Evolutionary conservation across 2,888 invertebrate genomes (phyloP).

Genomic region (Spodoptera picta): DNA sequence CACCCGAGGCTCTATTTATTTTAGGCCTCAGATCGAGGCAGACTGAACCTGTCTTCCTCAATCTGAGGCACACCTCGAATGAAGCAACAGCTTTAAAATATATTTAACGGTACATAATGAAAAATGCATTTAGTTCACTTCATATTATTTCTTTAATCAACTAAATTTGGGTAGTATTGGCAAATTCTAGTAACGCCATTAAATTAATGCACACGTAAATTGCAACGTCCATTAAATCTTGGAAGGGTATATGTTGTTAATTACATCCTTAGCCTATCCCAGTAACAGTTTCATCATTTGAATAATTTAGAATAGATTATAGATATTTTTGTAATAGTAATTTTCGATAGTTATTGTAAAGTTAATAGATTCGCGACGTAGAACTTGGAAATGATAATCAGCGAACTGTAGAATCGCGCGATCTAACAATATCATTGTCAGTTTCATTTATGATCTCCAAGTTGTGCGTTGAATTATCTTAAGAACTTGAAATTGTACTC

Average conservation of each 20-base stretch:
- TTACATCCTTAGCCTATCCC: conserved; percentile 86
- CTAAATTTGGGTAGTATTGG: conserved; percentile 73
- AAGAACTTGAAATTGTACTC: conserved; percentile 79
- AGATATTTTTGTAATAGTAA: conserved; percentile 88
- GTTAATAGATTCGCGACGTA: conserved; percentile 67
- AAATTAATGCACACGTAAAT: conserved; percentile 66
- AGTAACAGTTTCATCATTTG: conserved; percentile 80
- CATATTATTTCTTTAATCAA: conserved; percentile 65
- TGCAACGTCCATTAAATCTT: conserved; percentile 73
- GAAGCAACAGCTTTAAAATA: conserved; percentile 42
- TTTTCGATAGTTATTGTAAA: conserved; percentile 81
- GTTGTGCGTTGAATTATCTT: conserved; percentile 63
- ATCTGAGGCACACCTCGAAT: conserved; percentile 20
- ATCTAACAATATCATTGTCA: conserved; percentile 28
- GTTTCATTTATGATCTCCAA: conserved; percentile 59
- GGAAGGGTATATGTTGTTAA: conserved; percentile 86
- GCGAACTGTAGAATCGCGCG: conserved; percentile 39
- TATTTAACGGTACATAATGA: conserved; percentile 48
- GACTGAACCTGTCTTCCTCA: conserved; percentile 16
- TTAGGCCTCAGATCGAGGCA: conserved; percentile 20
- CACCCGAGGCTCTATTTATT: conserved; percentile 30
- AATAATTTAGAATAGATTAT: conserved; percentile 86
- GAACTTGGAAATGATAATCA: conserved; percentile 63
- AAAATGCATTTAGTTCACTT: conserved; percentile 79
- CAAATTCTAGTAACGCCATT: conserved; percentile 69